Evolutionary conservation across 92 coral and sea anemone species (phyloP), one percentile per base, ranked within the genome.

Genomic region (Parazoanthus darwini): DNA sequence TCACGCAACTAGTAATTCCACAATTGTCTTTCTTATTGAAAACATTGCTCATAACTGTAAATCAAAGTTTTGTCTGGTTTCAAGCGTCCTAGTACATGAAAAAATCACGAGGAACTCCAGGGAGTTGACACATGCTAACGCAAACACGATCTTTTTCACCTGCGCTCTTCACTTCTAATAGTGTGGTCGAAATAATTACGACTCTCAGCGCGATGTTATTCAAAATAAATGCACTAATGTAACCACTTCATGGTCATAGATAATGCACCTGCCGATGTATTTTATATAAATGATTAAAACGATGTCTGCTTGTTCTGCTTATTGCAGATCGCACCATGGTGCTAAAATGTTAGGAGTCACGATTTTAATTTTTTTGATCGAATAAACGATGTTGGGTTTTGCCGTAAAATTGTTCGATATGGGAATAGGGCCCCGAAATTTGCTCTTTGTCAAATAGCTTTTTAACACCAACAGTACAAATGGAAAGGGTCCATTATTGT

Each of bases 291-390:
- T 39, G 14, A 8, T 44, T 37, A 37, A 16, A 23, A 9, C 7
- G 38, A 46, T 43, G 36, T n/a, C 6, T 36, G 2, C 25, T 9
- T 38, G 9, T 0, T 43, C 6, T 36, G 2, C 25, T 9, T 38
- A n/a, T 0, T 43, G 35, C 22, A 43, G 37, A 7, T 79, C 82
- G 33, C 82, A 79, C 82, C 82, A 79, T 79, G 82, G 23, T 46
- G 82, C 82, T 54, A n/a, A 23, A n/a, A 6, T 78, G 39, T 78
- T 44, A 44, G 51, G 48, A 77, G 46, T 72, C 39, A 35, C 77
- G 56, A 18, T 8, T 76, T 38, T 72, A 35, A 18, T 8, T 76
- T 38, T 72, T 26, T 4, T 43, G 38, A 29, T 5, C 2, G 43
- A 29, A 33, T 73, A 72, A 26, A 63, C 3, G 1, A 63, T 63